Evolutionary conservation across 2,113 vertebrate genomes (phyloP).

Genomic region (Anguilla rostrata): DNA sequence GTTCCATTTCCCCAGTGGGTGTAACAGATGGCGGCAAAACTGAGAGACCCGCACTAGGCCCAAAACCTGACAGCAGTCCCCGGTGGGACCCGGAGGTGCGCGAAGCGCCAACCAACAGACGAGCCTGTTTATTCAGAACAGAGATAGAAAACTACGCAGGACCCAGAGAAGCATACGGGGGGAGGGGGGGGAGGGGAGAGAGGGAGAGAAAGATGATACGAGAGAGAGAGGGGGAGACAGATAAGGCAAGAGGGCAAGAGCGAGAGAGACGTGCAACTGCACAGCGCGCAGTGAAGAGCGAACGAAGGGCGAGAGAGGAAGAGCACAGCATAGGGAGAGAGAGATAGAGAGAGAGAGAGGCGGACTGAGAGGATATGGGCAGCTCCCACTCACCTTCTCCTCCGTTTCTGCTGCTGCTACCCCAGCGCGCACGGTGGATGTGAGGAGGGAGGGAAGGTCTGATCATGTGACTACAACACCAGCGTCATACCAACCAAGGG

Average conservation of each 20-base stretch:
- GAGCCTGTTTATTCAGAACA: not conserved
- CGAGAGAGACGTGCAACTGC: not conserved
- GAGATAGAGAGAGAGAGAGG: constrained; percentile 19
- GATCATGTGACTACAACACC: constrained; percentile 7
- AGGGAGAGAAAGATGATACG: too few species aligned
- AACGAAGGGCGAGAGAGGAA: constrained; percentile 25
- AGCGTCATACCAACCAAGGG: constrained; percentile 18
- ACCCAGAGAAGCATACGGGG: not conserved
- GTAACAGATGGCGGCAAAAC: not conserved
- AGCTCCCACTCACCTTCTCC: constrained; percentile 7
- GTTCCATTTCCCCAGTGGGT: not conserved
- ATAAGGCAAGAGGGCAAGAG: not conserved
- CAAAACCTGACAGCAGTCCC: not conserved
- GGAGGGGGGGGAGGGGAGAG: too few species aligned
- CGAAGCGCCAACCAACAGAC: not conserved
- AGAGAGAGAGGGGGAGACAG: not conserved
- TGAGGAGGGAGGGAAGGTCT: not conserved
- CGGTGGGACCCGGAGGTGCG: not conserved
- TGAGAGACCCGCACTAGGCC: not conserved
- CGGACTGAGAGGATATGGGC: constrained; percentile 26
- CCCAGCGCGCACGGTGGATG: not conserved
- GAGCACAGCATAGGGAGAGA: constrained; percentile 27
- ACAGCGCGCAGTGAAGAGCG: not conserved
- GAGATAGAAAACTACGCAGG: constrained; percentile 34
- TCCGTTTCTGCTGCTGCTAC: not conserved